Conservation (phyloP, 2,888 invertebrate genomes). For the Taphrorychus bicolor region DNA sequence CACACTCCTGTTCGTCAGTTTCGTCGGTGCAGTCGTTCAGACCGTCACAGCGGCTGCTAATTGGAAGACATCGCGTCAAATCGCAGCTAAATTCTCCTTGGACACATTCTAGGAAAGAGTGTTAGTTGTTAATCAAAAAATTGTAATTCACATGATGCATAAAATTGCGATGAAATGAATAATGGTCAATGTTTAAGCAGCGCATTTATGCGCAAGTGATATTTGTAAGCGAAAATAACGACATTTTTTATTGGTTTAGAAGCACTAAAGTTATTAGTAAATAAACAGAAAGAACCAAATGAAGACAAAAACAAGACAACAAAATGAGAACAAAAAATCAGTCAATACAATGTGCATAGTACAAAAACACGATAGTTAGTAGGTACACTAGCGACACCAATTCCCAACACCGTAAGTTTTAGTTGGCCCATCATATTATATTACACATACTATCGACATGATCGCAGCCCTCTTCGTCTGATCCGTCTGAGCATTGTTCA, state of each 20-base stretch:
- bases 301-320: too few relatives aligned
- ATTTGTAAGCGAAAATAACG: too few relatives aligned
- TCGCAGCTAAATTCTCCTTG: constrained; percentile 70
- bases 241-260: too few relatives aligned
- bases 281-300: too few relatives aligned
- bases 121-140: not conserved
- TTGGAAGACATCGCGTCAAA: constrained; percentile 65
- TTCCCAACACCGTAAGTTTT: not conserved
- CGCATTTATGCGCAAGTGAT: too few relatives aligned
- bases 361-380: too few relatives aligned
- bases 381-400: not conserved
- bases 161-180: not conserved
- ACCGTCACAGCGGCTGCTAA: constrained; percentile 67
- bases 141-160: not conserved
- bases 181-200: too few relatives aligned
- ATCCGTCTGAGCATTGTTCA: constrained; percentile 70
- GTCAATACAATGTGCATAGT: too few relatives aligned
- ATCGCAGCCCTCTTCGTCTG: constrained; percentile 72
- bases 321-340: too few relatives aligned
- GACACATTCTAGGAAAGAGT: constrained; percentile 60
- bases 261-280: too few relatives aligned
- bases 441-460: constrained; percentile 35
- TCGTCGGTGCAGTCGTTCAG: constrained; percentile 68
- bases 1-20: constrained; percentile 72
- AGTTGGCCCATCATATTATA: not conserved